Conservation (phyloP, 92 coral and sea anemone genomes). For the Palythoa heliodiscus region DNA sequence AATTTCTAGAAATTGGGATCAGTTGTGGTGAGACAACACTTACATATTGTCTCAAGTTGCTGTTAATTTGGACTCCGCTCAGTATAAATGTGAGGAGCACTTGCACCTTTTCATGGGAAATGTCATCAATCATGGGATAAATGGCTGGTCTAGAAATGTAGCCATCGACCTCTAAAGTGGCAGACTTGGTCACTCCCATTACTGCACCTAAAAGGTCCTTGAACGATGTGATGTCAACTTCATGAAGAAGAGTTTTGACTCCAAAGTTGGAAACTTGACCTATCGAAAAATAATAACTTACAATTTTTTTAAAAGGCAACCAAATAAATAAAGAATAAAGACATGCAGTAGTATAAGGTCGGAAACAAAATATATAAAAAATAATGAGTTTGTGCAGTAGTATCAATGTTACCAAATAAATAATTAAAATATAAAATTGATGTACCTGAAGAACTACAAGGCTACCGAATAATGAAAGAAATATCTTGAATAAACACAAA, state of each 20-base stretch:
- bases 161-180: background rate
- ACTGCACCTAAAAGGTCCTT: conserved; percentile 4
- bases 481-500: too few species aligned
- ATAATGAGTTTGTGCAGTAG: too few species aligned
- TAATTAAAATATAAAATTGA: too few species aligned
- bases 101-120: conserved; percentile 38
- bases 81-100: conserved; percentile 48
- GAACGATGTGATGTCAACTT: background rate
- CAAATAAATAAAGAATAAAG: too few species aligned
- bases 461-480: too few species aligned
- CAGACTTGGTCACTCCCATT: conserved; percentile 10
- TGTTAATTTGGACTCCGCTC: conserved; percentile 47
- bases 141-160: background rate
- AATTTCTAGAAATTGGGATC: too few species aligned
- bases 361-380: too few species aligned
- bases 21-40: background rate
- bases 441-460: too few species aligned
- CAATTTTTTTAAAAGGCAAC: too few species aligned
- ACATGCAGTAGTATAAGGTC: too few species aligned
- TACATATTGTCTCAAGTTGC: conserved; percentile 23
- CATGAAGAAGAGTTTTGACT: conserved; percentile 26
- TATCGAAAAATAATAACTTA: background rate
- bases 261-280: background rate
- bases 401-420: too few species aligned
- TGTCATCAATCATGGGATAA: conserved; percentile 12